phyloP scores from a whole-genome alignment of 2,113 vertebrate genomes.

The Pollimyrus isidori region DNA sequence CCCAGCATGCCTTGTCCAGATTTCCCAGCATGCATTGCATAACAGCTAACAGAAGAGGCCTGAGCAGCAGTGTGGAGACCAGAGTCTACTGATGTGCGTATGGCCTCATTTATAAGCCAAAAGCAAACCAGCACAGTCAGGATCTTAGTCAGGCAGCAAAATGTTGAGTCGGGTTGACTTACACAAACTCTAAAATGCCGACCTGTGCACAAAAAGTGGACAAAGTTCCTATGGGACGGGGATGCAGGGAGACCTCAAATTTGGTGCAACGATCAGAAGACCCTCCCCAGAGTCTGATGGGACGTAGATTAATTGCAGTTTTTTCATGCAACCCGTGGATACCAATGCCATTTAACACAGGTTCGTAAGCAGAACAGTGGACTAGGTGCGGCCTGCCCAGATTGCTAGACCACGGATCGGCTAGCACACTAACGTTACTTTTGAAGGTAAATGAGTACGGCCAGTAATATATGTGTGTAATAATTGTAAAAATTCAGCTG shows the following conservation, averaged over 20 bases:
- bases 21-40: neutral
- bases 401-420: neutral
- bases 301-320: neutral
- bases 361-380: neutral
- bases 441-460: neutral
- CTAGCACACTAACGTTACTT: neutral
- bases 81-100: neutral
- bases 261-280: neutral
- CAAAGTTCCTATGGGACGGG: neutral
- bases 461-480: neutral
- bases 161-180: neutral
- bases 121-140: neutral
- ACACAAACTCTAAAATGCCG: neutral
- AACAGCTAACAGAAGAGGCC: neutral
- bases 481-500: neutral
- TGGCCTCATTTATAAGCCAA: neutral
- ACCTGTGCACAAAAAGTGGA: neutral
- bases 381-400: neutral
- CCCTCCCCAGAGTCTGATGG: neutral
- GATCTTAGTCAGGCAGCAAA: neutral
- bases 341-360: neutral
- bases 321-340: neutral
- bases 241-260: neutral
- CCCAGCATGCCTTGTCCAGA: neutral
- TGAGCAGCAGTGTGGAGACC: neutral